Base-by-base conservation (phyloP, 35 echinoderm and acorn worm species). In the Hemicentrotus pulcherrimus region DNA sequence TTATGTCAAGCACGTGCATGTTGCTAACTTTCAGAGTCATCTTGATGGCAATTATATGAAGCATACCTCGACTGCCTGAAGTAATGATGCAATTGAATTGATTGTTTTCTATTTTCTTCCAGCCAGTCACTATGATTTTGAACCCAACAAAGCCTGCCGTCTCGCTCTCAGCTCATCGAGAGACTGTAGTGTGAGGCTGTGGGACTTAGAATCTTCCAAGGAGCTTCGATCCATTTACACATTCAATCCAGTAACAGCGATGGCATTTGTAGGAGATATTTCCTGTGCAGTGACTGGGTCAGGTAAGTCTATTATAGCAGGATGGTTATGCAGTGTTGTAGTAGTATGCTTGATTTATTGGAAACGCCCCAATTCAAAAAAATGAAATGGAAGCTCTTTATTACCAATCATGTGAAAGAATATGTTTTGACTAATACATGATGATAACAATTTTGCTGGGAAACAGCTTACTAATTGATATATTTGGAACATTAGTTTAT, bases 141-240 rank as follows among this genome's bases (percentile, higher is more conserved):
- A 88, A 78, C 22, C 22, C 9, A 52, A 47, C 47, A 96, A 94
- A 31, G 78, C 32, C 46, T 46, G 93, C 58, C 91, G 71, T 60
- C 48, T 99, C 15, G 94, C 94, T 11, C 32, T 99, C 28, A 99
- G 96, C 91, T 61, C 90, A 86, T 99, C 97, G 10, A 94, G 94
- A 55, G 98, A 99, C 95, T 99, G 98, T 94, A 86, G 90, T 22
- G 86, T 99, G 18, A 97, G 95, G 92, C 14, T 99, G 13, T 99
- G 98, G 98, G 86, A 91, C 88, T 92, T 99, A 19, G 86, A 95
- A 32, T 92, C 92, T 2, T 94, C 94, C 3, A 33, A 94, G 50
- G 88, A 95, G 46, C 24, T 98, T 22, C 86, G 94, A 58, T 99
- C 97, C 30, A 97, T 99, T 86, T 99, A 98, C 48, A 97, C 97